These are phyloP conservation scores for Psittacula echo DNA, from an alignment of 2,797 vertebrate species.

Conservation along the genomic window DNA sequence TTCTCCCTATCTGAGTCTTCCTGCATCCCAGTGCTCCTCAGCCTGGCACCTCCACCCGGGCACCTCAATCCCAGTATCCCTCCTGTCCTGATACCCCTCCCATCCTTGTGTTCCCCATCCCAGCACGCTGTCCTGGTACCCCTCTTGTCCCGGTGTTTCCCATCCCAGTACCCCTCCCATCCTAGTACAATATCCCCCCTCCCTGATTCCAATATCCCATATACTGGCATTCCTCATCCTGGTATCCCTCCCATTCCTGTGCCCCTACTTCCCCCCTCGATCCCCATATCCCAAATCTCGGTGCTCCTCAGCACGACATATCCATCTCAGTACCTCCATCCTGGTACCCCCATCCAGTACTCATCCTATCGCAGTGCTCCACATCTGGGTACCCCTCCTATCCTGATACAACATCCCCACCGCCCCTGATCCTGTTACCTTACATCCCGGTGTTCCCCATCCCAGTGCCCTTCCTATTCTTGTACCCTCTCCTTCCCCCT, in stretches of 20 bases:
- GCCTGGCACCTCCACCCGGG: background rate
- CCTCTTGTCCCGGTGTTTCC: fast-evolving
- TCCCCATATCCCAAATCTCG: background rate
- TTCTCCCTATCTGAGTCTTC: background rate
- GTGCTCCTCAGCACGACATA: too few relatives aligned
- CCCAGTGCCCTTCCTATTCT: fast-evolving
- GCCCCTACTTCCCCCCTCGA: background rate
- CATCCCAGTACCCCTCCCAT: background rate
- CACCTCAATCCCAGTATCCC: background rate
- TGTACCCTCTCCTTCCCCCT: background rate
- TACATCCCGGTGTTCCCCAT: fast-evolving
- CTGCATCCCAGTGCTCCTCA: background rate
- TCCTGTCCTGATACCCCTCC: background rate
- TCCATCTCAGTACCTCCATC: too few relatives aligned
- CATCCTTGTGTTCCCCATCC: background rate
- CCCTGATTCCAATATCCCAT: background rate
- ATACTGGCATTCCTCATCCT: background rate
- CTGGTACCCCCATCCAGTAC: fast-evolving
- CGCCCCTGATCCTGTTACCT: fast-evolving
- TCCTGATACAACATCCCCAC: too few relatives aligned
- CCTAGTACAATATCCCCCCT: background rate
- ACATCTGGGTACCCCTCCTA: background rate
- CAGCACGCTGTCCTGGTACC: fast-evolving
- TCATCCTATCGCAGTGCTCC: background rate
- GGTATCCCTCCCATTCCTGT: background rate